These are phyloP conservation scores for Conger conger DNA, from an alignment of 2,113 vertebrate genomes.

Conservation along the genomic window DNA sequence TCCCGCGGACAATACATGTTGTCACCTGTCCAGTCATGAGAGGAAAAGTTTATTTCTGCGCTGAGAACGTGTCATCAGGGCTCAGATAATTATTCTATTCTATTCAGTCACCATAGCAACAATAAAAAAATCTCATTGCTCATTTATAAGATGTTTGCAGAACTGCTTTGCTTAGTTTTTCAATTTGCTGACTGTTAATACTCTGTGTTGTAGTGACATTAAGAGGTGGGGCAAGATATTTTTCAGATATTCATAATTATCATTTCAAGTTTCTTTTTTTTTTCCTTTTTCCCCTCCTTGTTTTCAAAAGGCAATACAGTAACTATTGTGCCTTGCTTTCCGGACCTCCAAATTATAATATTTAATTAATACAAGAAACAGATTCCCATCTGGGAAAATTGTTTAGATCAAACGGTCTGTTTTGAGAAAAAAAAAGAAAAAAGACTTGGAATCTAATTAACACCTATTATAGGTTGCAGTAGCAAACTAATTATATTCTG, in stretches of 20 bases:
- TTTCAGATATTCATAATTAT: neutral
- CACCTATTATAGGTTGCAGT: slow-evolving; percentile 85
- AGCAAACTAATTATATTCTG: slow-evolving; percentile 85
- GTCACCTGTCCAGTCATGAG: neutral
- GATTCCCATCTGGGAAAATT: slow-evolving; percentile 80
- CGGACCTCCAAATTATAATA: slow-evolving; percentile 70
- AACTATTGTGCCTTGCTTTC: slow-evolving; percentile 40
- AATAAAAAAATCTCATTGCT: neutral
- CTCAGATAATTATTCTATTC: neutral
- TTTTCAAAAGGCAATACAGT: slow-evolving; percentile 10
- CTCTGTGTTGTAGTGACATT: neutral
- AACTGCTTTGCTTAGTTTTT: neutral
- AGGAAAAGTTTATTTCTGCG: neutral
- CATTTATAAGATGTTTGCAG: neutral
- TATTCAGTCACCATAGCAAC: neutral
- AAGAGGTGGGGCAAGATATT: slow-evolving; percentile 14
- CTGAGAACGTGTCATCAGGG: neutral
- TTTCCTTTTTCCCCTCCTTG: too few relatives aligned
- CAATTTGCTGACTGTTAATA: neutral
- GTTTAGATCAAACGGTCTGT: slow-evolving; percentile 80
- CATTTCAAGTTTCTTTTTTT: slow-evolving; percentile 12
- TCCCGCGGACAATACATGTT: neutral
- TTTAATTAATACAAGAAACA: slow-evolving; percentile 82
- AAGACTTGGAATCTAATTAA: slow-evolving; percentile 88
- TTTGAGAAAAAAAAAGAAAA: too few relatives aligned